Conservation (phyloP, 2,113 vertebrate genomes). For the Lagenorhynchus albirostris region DNA sequence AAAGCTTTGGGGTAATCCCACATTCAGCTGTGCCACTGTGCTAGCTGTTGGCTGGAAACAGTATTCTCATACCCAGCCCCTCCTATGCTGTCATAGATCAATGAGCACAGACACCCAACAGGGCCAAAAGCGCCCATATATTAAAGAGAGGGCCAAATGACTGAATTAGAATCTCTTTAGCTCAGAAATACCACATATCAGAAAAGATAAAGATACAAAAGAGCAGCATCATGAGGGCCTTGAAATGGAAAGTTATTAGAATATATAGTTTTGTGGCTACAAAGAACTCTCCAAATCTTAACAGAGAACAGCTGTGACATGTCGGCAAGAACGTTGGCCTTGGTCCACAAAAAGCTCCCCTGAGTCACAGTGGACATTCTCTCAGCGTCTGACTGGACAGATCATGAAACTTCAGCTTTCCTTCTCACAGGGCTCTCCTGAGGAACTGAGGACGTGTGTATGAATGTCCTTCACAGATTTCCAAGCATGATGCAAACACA, state of each 20-base stretch:
- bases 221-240: not conserved
- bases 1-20: not conserved
- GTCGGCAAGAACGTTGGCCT: not conserved
- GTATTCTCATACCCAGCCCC: conserved; percentile 20
- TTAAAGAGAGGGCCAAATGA: not conserved
- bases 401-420: not conserved
- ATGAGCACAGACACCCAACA: not conserved
- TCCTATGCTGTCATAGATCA: not conserved
- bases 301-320: not conserved
- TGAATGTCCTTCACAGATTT: not conserved
- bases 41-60: not conserved
- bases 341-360: not conserved
- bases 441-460: not conserved
- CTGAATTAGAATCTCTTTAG: not conserved
- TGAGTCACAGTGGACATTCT: not conserved
- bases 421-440: not conserved
- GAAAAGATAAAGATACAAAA: not conserved
- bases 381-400: not conserved
- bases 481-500: not conserved
- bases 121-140: not conserved
- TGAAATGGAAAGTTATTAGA: not conserved
- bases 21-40: not conserved
- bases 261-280: not conserved
- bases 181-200: not conserved
- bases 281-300: conserved; percentile 7